Percentiles rank a stretch among this genome's conserved stretches.
Conservation (phyloP, 2,797 vertebrate genomes). For the Thaleichthys pacificus region DNA sequence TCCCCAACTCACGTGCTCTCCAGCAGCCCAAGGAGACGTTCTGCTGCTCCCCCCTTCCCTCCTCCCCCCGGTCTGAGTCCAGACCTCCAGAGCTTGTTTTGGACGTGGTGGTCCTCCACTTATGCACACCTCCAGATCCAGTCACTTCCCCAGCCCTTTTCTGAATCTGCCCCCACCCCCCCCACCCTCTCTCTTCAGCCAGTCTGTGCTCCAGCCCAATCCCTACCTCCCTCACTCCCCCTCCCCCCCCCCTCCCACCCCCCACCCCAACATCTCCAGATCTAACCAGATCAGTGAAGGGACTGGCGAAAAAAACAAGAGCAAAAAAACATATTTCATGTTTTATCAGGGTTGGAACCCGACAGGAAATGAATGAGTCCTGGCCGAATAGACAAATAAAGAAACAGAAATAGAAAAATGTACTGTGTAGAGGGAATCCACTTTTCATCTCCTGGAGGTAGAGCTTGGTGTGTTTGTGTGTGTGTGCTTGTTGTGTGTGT, state of each 20-base stretch:
- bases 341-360: constrained; percentile 49
- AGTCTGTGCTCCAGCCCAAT: too few species aligned
- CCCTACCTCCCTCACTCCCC: neutral
- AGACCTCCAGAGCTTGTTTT: too few species aligned
- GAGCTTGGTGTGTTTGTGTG: neutral
- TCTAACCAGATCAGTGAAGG: constrained; percentile 18
- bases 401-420: constrained; percentile 39
- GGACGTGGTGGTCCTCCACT: too few species aligned
- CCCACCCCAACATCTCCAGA: neutral
- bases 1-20: too few species aligned
- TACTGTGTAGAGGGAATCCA: constrained; percentile 28
- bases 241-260: neutral
- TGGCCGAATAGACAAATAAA: constrained; percentile 54
- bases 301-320: constrained; percentile 14
- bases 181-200: too few species aligned
- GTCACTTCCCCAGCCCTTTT: too few species aligned
- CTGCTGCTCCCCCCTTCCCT: too few species aligned
- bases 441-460: constrained; percentile 40
- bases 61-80: too few species aligned
- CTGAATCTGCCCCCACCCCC: too few species aligned
- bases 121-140: too few species aligned
- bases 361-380: constrained; percentile 55
- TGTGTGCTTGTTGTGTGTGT: constrained; percentile 4
- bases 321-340: constrained; percentile 54
- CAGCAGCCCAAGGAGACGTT: too few species aligned